Conservation (phyloP, 2,888 invertebrate genomes). For the Phrixothrix hirtus region DNA sequence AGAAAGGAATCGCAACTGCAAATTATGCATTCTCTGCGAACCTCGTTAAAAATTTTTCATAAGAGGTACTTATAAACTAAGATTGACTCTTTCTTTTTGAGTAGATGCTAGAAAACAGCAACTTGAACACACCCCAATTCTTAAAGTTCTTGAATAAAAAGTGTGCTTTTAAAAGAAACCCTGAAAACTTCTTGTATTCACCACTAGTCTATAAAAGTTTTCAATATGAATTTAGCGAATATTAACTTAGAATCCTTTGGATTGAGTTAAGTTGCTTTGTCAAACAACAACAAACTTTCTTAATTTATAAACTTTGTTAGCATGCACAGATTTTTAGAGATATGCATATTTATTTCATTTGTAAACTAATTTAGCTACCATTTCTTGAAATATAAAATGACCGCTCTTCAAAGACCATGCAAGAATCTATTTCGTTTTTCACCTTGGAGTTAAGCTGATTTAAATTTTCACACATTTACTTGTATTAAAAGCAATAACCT, state of each 20-base stretch:
- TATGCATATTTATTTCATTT: too few species aligned
- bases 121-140: conserved; percentile 11
- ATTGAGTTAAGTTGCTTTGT: neutral
- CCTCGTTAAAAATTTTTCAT: conserved; percentile 27
- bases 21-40: conserved; percentile 5
- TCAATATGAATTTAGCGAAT: neutral
- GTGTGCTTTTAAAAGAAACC: neutral
- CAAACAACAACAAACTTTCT: too few species aligned
- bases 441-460: too few species aligned
- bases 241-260: neutral
- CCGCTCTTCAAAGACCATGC: too few species aligned
- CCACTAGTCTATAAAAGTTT: neutral
- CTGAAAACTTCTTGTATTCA: neutral
- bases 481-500: too few species aligned
- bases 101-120: conserved; percentile 6
- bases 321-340: too few species aligned
- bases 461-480: too few species aligned
- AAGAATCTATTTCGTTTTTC: too few species aligned
- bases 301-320: too few species aligned
- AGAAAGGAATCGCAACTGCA: conserved; percentile 3
- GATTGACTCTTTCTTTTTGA: conserved; percentile 4
- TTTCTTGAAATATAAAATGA: too few species aligned
- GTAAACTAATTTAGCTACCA: too few species aligned
- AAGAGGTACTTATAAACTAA: conserved; percentile 14
- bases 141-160: neutral